A percentile compares a stretch with the other conserved stretches of the same genome.
phyloP scores from a whole-genome alignment of 2,888 invertebrate species.

The Troglohyphantes excavatus region DNA sequence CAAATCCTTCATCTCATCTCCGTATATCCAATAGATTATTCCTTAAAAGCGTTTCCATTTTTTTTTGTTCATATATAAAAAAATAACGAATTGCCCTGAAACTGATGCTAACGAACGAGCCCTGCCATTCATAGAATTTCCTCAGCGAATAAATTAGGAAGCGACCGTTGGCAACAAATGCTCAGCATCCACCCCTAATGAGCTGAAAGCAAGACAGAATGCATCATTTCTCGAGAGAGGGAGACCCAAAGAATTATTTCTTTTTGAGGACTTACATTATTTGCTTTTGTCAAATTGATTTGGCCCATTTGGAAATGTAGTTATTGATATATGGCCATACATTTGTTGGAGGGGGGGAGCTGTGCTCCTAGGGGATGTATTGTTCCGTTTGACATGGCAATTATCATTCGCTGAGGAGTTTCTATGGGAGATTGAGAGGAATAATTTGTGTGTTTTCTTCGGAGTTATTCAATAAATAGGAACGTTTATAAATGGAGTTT shows the following conservation, averaged over 20 bases:
- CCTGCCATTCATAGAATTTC: neutral
- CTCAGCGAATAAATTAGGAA: constrained; percentile 3
- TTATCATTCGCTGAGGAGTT: neutral
- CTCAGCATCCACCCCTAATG: neutral
- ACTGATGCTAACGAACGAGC: neutral
- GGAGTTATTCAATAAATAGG: constrained; percentile 9
- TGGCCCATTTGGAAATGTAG: neutral
- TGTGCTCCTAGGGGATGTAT: neutral
- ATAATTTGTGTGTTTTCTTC: neutral
- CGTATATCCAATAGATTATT: neutral
- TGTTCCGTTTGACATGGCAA: constrained; percentile 9
- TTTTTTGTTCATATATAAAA: neutral
- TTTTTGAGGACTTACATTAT: constrained; percentile 5
- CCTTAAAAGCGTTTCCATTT: neutral
- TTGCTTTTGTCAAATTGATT: constrained; percentile 4
- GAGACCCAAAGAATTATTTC: neutral
- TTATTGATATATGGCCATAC: neutral
- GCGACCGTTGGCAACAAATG: neutral
- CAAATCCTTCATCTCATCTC: neutral
- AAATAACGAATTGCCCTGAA: neutral
- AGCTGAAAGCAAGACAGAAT: neutral
- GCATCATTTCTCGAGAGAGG: neutral
- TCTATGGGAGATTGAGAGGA: neutral
- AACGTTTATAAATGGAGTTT: neutral
- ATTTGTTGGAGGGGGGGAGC: neutral